Percentiles rank a stretch among this genome's conserved stretches.
Conservation (phyloP, 2,888 invertebrate species). For the Torymus aiolomorphi region DNA sequence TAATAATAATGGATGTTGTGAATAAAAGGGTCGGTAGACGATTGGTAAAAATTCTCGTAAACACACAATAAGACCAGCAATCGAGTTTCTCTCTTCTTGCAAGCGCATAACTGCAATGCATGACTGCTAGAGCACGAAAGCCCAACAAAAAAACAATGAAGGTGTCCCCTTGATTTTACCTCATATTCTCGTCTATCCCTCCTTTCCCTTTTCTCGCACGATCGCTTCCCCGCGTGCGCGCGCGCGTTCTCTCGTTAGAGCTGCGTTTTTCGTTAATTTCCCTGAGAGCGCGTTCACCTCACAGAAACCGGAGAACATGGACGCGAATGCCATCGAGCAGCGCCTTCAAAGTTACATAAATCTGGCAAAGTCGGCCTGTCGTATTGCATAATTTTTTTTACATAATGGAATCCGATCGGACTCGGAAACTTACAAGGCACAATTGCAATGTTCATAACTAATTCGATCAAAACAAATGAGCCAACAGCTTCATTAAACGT, state of each 20-base stretch:
- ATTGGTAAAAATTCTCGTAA: no score
- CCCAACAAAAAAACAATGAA: constrained; percentile 16
- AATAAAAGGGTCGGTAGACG: no score
- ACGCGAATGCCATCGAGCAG: constrained; percentile 17
- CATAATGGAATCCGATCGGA: constrained; percentile 41
- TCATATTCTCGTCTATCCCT: background rate
- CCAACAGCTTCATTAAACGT: no score
- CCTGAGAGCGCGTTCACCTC: constrained; percentile 41
- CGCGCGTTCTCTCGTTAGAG: background rate
- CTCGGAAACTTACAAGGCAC: background rate
- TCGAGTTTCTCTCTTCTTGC: background rate
- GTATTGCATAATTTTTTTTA: constrained; percentile 57
- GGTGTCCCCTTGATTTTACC: background rate
- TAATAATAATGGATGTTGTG: no score
- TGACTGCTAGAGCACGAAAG: background rate
- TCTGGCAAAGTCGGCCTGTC: constrained; percentile 40
- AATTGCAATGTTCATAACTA: constrained; percentile 28
- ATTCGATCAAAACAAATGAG: background rate
- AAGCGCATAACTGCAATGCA: constrained; percentile 18
- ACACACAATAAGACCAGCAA: no score
- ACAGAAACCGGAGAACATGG: constrained; percentile 24
- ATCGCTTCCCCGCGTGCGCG: background rate
- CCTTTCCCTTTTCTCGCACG: constrained; percentile 9
- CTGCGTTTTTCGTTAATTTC: constrained; percentile 24
- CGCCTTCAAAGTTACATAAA: constrained; percentile 44